A percentile compares a stretch with the other conserved stretches of the same genome.
Conservation (phyloP, 2,888 invertebrate genomes). For the Himalopsyche japonica region DNA sequence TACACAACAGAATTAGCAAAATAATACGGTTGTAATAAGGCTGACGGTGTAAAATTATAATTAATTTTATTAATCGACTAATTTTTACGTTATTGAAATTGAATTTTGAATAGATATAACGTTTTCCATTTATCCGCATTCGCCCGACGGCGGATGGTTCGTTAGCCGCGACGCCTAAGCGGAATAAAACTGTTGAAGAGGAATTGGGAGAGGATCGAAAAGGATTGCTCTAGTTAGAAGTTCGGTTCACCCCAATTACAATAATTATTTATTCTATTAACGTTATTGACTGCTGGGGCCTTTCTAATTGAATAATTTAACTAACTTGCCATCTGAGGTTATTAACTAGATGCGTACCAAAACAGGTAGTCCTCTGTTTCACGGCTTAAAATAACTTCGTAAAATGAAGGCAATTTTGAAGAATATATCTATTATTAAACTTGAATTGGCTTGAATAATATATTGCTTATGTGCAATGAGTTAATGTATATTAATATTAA, state of each 20-base stretch:
- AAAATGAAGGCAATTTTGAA: too few species aligned
- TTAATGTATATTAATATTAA: too few species aligned
- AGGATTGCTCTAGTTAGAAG: background rate
- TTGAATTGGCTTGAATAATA: too few species aligned
- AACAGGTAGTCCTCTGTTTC: background rate
- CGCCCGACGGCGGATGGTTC: background rate
- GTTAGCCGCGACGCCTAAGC: background rate
- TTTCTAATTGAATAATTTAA: background rate
- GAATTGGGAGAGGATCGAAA: background rate
- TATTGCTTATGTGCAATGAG: too few species aligned
- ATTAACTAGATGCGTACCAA: background rate
- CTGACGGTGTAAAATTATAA: too few species aligned
- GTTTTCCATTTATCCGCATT: background rate
- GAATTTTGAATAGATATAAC: background rate
- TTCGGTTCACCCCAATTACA: background rate
- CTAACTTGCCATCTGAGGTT: background rate
- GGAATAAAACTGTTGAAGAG: background rate
- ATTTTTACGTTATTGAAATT: too few species aligned
- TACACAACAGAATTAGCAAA: too few species aligned
- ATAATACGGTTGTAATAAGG: too few species aligned
- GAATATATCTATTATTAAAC: too few species aligned
- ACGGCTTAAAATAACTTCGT: background rate
- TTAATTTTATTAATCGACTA: too few species aligned
- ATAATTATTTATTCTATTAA: slow-evolving; percentile 1
- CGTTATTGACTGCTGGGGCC: background rate